Evolutionary conservation across 2,797 vertebrate species (phyloP), one percentile per base, ranked within the genome.

Genomic region (Kryptolebias ocellatus): DNA sequence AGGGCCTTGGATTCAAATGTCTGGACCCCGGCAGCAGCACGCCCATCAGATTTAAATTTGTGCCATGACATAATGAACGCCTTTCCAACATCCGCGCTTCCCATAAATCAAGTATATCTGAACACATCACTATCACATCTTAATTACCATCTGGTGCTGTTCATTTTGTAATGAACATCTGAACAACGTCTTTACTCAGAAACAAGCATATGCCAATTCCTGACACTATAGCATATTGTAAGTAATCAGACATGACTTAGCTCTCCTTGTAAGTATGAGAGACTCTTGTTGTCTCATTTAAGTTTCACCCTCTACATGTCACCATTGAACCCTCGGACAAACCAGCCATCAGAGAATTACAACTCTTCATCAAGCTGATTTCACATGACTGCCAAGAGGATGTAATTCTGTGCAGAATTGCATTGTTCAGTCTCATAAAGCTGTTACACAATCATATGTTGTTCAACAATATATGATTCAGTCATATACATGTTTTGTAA

Each of bases 191-290:
- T 34, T 28, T 1, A 10, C 27, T 58, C 49, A 34, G 47, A 46
- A 39, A n/a, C 34, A 16, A 24, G 34, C 62, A 58, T 37, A 51
- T 70, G 12, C 31, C 20, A 20, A 6, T 56, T 53, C 44, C 53
- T 42, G 16, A 51, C 61, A 64, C 55, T 70, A 55, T 60, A 66
- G 44, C 51, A 18, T 74, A 67, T 65, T 37, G 46, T 45, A 37
- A 68, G 46, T 79, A 67, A 84, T 74, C 55, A 79, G 45, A 74
- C 59, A 53, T 65, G 76, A 80, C 60, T 67, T 31, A 45, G 29
- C 34, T 34, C 65, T 66, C 50, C 53, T 39, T 46, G 53, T 66
- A 55, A 83, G 63, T 60, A 67, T n/a, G 15, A 60, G 64, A 69
- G 37, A 53, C 60, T 49, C 53, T 3, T 65, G 71, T 67, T 62